Evolutionary conservation across 2,113 vertebrate genomes (phyloP).

Genomic region (Forbesichthys papilliferus): DNA sequence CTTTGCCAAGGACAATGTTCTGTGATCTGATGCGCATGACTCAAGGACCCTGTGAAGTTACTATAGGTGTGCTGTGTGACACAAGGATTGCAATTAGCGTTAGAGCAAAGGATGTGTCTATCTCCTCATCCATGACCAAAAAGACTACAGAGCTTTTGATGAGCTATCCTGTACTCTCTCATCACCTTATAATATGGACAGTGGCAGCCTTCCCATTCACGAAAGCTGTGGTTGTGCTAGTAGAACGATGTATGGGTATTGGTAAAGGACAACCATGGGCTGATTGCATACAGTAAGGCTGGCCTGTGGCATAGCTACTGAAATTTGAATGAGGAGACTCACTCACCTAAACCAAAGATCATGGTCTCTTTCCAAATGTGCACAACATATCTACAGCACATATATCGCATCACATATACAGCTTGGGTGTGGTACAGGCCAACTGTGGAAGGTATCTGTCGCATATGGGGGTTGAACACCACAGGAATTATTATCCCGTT

Average conservation of each 20-base stretch:
- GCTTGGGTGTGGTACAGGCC: constrained; percentile 37
- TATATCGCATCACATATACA: neutral
- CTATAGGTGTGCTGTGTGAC: constrained; percentile 9
- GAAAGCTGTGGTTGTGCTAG: constrained; percentile 49
- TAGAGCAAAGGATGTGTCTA: neutral
- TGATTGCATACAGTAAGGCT: constrained; percentile 55
- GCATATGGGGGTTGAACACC: constrained; percentile 1
- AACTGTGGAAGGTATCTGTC: constrained; percentile 20
- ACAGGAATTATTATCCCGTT: neutral
- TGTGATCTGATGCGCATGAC: constrained; percentile 25
- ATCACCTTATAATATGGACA: constrained; percentile 42
- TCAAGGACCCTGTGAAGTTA: constrained; percentile 28
- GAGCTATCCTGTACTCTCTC: constrained; percentile 30
- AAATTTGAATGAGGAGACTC: constrained; percentile 58
- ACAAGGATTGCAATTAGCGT: neutral
- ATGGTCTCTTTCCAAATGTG: constrained; percentile 41
- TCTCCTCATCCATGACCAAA: neutral
- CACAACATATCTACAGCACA: constrained; percentile 5
- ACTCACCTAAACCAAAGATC: constrained; percentile 40
- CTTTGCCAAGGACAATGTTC: constrained; percentile 16
- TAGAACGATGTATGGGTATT: constrained; percentile 47
- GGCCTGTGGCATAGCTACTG: constrained; percentile 52
- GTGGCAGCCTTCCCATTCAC: constrained; percentile 52
- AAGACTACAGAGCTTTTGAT: constrained; percentile 19
- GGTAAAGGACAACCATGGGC: constrained; percentile 56